Evolutionary conservation across 2,888 invertebrate species (phyloP).

Genomic region (Holacanthella duospinosa): DNA sequence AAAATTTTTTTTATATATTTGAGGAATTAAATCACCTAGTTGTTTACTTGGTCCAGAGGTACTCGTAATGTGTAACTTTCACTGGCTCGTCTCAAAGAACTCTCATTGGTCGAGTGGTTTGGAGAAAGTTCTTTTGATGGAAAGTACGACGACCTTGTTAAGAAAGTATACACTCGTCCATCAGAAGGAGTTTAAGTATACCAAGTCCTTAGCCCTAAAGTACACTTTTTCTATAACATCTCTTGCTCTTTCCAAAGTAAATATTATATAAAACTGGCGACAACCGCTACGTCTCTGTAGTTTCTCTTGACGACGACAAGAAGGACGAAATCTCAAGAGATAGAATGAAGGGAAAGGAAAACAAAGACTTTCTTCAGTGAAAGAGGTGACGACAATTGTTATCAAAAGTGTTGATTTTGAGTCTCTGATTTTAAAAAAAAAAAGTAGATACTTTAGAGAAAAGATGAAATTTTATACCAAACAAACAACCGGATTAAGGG

Average conservation of each 20-base stretch:
- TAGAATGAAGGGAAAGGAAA: neutral
- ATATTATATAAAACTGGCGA: neutral
- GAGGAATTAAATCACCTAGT: too few species aligned
- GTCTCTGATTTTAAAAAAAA: neutral
- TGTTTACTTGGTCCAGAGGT: too few species aligned
- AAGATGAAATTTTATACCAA: neutral
- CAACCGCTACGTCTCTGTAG: neutral
- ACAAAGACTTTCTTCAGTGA: neutral
- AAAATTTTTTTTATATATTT: too few species aligned
- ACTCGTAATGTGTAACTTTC: too few species aligned
- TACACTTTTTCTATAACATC: neutral
- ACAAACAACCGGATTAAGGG: too few species aligned
- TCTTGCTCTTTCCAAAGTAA: neutral
- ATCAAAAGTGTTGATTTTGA: too few species aligned
- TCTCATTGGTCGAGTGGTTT: too few species aligned
- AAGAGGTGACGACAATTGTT: neutral
- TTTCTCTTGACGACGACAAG: neutral
- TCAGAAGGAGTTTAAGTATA: neutral
- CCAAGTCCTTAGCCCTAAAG: neutral
- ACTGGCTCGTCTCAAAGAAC: too few species aligned
- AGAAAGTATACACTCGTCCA: neutral
- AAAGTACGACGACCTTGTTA: too few species aligned
- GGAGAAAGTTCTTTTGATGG: neutral
- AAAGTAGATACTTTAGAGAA: neutral
- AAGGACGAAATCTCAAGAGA: constrained; percentile 1